phyloP scores from a whole-genome alignment of 2,113 vertebrate species.

The Phyllostomus hastatus region DNA sequence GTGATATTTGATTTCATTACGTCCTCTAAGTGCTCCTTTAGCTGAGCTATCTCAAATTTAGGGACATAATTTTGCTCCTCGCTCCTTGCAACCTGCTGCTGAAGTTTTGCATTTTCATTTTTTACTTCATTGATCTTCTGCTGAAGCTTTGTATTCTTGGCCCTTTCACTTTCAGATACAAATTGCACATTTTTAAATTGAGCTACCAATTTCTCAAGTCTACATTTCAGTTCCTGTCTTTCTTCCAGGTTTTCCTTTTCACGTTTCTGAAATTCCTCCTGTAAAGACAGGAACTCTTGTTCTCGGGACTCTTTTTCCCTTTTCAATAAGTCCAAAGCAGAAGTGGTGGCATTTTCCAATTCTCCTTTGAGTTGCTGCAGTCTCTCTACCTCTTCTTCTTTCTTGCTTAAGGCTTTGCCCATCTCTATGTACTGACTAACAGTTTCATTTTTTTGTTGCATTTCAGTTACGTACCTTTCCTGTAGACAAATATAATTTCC shows the following conservation, averaged over 20 bases:
- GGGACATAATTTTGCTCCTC: not conserved
- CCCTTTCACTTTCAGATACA: slow-evolving; percentile 49
- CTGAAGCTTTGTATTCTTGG: slow-evolving; percentile 48
- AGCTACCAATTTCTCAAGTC: slow-evolving; percentile 30
- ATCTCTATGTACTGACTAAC: slow-evolving; percentile 31
- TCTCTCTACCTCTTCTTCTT: slow-evolving; percentile 27
- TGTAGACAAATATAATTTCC: slow-evolving; percentile 34
- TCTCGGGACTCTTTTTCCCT: slow-evolving; percentile 37
- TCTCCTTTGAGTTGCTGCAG: slow-evolving; percentile 35
- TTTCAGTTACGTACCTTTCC: slow-evolving; percentile 51
- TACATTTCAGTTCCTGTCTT: slow-evolving; percentile 43
- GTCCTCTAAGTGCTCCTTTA: slow-evolving; percentile 21
- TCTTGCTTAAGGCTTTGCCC: not conserved
- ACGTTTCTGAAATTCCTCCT: slow-evolving; percentile 58
- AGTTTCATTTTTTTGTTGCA: slow-evolving; percentile 42
- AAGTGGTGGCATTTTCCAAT: slow-evolving; percentile 22
- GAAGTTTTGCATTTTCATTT: slow-evolving; percentile 51
- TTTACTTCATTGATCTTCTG: slow-evolving; percentile 30
- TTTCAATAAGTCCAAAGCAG: slow-evolving; percentile 12
- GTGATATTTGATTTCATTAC: not conserved
- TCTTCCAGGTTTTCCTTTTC: slow-evolving; percentile 49
- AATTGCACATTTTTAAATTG: slow-evolving; percentile 52
- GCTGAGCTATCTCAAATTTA: not conserved
- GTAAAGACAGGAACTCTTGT: slow-evolving; percentile 48
- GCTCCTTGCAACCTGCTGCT: slow-evolving; percentile 26